Conservation (phyloP, 2,888 invertebrate genomes). For the Lepetodrilus schrolli region DNA sequence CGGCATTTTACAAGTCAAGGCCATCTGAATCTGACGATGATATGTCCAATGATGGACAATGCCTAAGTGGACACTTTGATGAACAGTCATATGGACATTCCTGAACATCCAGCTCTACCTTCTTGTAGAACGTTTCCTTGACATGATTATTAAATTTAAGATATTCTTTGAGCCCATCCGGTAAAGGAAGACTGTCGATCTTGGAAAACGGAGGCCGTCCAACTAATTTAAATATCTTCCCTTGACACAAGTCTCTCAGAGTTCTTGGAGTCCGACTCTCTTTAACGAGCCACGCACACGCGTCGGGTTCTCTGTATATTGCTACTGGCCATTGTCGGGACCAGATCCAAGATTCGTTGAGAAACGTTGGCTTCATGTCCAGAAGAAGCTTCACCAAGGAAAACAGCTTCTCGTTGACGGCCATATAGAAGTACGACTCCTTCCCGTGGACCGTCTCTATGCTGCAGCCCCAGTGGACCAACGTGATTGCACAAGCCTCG, state of each 20-base stretch:
- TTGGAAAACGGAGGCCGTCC: constrained; percentile 58
- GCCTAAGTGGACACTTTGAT: constrained; percentile 50
- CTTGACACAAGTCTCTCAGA: constrained; percentile 56
- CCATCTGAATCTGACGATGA: constrained; percentile 57
- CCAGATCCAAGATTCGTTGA: constrained; percentile 66
- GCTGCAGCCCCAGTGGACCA: constrained; percentile 66
- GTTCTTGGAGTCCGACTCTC: constrained; percentile 49
- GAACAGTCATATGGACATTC: constrained; percentile 70
- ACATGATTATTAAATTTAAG: constrained; percentile 58
- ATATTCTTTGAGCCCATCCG: constrained; percentile 54
- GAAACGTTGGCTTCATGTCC: constrained; percentile 57
- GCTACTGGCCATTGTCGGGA: constrained; percentile 61
- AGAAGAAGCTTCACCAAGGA: constrained; percentile 58
- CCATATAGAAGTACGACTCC: constrained; percentile 61
- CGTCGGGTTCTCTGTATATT: constrained; percentile 61
- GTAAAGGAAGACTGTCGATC: constrained; percentile 55
- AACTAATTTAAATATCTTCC: constrained; percentile 53
- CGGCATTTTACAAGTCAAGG: constrained; percentile 27
- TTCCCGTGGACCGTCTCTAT: constrained; percentile 47
- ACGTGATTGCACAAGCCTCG: constrained; percentile 66
- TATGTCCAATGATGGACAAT: constrained; percentile 66
- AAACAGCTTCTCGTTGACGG: constrained; percentile 63
- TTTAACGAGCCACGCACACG: constrained; percentile 58
- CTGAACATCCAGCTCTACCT: constrained; percentile 46
- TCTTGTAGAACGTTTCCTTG: constrained; percentile 53